Percentiles rank a stretch among this genome's conserved stretches.
phyloP scores from a whole-genome alignment of 2,113 vertebrate species.

The Perccottus glenii region DNA sequence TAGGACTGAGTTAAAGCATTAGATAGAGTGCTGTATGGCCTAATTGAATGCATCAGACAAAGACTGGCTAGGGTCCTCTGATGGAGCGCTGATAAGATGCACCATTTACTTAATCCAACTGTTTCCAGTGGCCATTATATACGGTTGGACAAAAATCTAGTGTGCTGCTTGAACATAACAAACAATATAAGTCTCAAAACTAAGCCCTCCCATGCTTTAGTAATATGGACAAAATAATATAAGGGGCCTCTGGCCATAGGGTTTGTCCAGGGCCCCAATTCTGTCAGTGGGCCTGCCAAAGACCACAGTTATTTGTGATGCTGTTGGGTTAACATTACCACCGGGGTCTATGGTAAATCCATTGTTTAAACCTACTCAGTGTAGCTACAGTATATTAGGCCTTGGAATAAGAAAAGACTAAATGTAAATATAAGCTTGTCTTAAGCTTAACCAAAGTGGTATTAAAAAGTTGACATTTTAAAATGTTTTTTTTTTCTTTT shows the following conservation, averaged over 20 bases:
- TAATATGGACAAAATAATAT: no score
- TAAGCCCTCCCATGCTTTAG: no score
- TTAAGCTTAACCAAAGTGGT: neutral
- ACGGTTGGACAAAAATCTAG: neutral
- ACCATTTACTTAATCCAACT: slow-evolving; percentile 55
- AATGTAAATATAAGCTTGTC: neutral
- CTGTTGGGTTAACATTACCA: no score
- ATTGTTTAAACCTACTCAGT: neutral
- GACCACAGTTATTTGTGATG: no score
- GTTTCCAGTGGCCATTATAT: slow-evolving; percentile 14
- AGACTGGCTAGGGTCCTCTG: slow-evolving; percentile 22
- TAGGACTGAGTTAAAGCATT: slow-evolving; percentile 45
- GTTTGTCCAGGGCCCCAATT: no score
- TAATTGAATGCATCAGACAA: slow-evolving; percentile 65
- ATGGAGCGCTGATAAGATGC: slow-evolving; percentile 52
- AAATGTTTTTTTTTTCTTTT: no score
- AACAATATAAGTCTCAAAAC: no score
- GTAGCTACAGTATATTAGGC: neutral
- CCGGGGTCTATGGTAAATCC: no score
- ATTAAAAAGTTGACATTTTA: no score
- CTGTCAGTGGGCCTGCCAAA: no score
- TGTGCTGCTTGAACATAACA: no score
- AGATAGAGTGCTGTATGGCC: slow-evolving; percentile 56
- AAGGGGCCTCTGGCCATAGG: no score
- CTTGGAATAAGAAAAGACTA: neutral